Evolutionary conservation across 2,797 vertebrate genomes (phyloP).

Genomic region (Siniperca obscura): DNA sequence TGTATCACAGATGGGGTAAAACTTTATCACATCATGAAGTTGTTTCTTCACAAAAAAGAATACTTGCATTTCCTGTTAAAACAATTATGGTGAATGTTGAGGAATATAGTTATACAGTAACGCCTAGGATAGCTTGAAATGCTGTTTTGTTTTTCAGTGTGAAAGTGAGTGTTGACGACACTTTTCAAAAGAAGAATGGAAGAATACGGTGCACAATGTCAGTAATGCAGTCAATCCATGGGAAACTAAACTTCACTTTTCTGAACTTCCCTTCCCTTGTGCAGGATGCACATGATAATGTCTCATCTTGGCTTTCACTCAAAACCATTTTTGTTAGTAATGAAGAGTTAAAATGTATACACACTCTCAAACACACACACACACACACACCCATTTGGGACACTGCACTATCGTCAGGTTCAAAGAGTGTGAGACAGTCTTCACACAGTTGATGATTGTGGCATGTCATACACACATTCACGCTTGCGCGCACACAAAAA

Average conservation of each 20-base stretch:
- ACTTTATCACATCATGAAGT: background rate
- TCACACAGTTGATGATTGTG: conserved; percentile 8
- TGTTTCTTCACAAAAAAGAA: background rate
- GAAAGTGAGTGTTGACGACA: background rate
- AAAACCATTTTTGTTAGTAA: background rate
- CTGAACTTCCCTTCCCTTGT: background rate
- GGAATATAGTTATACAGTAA: background rate
- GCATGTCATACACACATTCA: conserved; percentile 20
- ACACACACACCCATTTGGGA: background rate
- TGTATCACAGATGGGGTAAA: conserved; percentile 5
- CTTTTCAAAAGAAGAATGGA: background rate
- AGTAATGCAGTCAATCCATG: background rate
- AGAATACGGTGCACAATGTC: background rate
- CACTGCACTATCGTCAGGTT: conserved; percentile 1
- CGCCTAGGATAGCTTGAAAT: background rate
- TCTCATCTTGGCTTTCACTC: conserved; percentile 11
- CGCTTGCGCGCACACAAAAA: conserved; percentile 2
- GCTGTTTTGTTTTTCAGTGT: background rate
- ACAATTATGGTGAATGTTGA: background rate
- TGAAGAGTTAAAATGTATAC: background rate
- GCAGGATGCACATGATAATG: background rate
- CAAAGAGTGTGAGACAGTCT: conserved; percentile 7
- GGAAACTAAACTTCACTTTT: background rate
- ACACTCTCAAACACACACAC: background rate
- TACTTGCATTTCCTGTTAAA: background rate